A percentile compares a stretch with the other conserved stretches of the same genome.
Conservation (phyloP, 2,888 invertebrate genomes). For the Neuroscelio doddi region DNA sequence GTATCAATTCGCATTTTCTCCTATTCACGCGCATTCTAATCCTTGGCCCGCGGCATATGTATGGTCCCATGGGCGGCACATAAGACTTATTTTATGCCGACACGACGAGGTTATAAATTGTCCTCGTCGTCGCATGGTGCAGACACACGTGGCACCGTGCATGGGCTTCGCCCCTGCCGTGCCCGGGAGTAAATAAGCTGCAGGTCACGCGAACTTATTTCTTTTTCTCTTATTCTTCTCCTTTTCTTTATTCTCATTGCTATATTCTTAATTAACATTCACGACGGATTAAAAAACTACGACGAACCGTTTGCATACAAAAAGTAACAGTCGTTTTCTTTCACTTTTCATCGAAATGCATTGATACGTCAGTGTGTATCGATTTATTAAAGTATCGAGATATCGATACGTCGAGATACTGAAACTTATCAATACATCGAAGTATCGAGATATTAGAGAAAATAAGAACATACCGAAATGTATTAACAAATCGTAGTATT, state of each 20-base stretch:
- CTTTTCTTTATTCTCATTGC: not conserved
- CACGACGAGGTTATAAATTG: conserved; percentile 52
- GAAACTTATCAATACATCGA: too few species aligned
- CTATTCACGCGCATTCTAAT: conserved; percentile 57
- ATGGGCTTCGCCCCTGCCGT: conserved; percentile 11
- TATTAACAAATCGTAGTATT: too few species aligned
- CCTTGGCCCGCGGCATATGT: conserved; percentile 46
- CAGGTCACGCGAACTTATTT: conserved; percentile 8
- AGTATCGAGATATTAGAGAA: too few species aligned
- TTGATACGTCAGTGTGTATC: too few species aligned
- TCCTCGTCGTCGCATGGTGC: conserved; percentile 29
- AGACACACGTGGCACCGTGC: conserved; percentile 38
- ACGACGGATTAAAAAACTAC: too few species aligned
- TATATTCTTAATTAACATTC: too few species aligned
- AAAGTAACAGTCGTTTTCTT: too few species aligned
- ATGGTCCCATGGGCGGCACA: conserved; percentile 34
- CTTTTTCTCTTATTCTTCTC: not conserved
- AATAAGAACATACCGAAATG: too few species aligned
- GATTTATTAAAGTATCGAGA: too few species aligned
- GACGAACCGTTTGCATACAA: too few species aligned
- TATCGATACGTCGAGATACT: too few species aligned
- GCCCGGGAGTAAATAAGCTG: conserved; percentile 10
- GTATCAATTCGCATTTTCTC: conserved; percentile 63
- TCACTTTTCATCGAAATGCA: too few species aligned
- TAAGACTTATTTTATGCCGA: conserved; percentile 50